Percentiles rank a stretch among this genome's conserved stretches.
phyloP scores from a whole-genome alignment of 1,140 invertebrate genomes.

The Chlorops oryzae region DNA sequence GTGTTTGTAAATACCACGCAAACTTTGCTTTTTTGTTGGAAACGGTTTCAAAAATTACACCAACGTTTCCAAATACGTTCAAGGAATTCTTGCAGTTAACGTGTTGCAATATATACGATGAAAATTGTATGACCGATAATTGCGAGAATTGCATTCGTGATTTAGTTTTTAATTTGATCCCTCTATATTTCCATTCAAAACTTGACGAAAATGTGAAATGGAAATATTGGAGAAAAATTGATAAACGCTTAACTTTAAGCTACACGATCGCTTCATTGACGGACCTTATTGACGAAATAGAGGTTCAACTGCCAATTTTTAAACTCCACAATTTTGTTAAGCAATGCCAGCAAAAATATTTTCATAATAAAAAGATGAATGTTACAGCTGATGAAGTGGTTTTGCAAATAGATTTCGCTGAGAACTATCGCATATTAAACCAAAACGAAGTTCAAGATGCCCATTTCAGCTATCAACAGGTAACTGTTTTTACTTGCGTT shows the following conservation, averaged over 20 bases:
- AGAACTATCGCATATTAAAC: too few relatives aligned
- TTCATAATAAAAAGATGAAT: not conserved
- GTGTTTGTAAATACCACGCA: constrained; percentile 7
- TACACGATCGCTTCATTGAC: too few relatives aligned
- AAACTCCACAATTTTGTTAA: constrained; percentile 2
- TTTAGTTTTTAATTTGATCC: not conserved
- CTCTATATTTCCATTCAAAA: not conserved
- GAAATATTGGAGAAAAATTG: constrained; percentile 4
- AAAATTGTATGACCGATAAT: constrained; percentile 3
- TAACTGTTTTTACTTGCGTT: not conserved
- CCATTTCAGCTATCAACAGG: not conserved
- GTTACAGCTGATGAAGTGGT: too few relatives aligned
- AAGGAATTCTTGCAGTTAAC: not conserved
- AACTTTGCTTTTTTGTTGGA: constrained; percentile 6
- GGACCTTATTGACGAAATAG: too few relatives aligned
- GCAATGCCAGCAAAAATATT: not conserved
- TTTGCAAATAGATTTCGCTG: too few relatives aligned
- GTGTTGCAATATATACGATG: constrained; percentile 1
- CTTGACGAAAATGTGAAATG: not conserved
- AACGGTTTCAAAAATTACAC: not conserved
- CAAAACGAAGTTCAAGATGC: not conserved
- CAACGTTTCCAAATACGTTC: not conserved
- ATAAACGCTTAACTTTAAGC: constrained; percentile 2
- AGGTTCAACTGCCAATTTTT: not conserved
- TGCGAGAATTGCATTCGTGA: constrained; percentile 1